Base-by-base conservation (phyloP, 2,797 vertebrate species). In the Alca torda region DNA sequence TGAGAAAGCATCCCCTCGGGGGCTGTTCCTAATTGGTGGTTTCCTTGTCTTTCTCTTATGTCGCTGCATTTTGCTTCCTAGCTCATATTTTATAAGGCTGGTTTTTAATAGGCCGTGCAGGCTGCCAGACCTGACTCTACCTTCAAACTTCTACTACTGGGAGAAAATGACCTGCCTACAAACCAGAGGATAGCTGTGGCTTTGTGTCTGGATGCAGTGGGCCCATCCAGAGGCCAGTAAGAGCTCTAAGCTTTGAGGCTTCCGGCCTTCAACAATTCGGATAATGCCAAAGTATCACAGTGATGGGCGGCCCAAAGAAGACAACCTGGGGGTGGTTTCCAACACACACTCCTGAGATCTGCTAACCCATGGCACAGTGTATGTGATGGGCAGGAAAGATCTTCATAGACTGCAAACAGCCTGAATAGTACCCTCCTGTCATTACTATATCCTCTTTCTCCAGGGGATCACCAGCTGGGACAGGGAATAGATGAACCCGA, bases 21-120 rank as follows among this genome's bases (percentile, higher is more conserved):
- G 87, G 46, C 80, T 96, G 80, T 81, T 96, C 93, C 85, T 97
- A 97, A 97, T 96, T 96, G 87, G 94, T 97, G 96, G 95, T 97
- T 97, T 97, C 95, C 95, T 96, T 67, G 67, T 95, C 80, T 45
- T 93, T 89, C 91, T 93, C 93, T 92, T 84, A 90, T 63, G 57
- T 89, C 1, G 0, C 84, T 92, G 95, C 18, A 3, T 96, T 95
- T 97, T 95, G 76, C 94, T 97, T 92, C 86, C 88, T 96, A 94
- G 81, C 83, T 97, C 72, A 59, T 92, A 91, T 94, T 97, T 97
- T 97, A 96, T 92, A 93, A 84, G 95, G 87, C 77, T 95, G 78
- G 3, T 67, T 97, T 97, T 95, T 95, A 95, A 93, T 57, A 92
- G 89, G 65, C 61, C 4, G 5, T 73, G 50, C 64, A 77, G 83